Base-by-base conservation (phyloP, 1,140 invertebrate genomes). In the Drosophila nannoptera region DNA sequence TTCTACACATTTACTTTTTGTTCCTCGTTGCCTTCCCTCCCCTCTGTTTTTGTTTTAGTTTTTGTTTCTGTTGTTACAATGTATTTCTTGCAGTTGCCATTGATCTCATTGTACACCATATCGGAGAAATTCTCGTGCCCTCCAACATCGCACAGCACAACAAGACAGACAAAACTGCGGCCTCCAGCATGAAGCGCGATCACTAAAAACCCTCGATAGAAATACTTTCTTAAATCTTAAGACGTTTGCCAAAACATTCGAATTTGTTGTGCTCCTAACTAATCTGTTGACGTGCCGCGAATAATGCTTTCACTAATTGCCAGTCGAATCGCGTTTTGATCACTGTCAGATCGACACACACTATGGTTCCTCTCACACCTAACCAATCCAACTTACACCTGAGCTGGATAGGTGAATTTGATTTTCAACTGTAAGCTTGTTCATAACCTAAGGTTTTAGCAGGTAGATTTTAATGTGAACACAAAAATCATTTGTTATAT, bases 41-140 rank as follows among this genome's bases (percentile, higher is more conserved):
- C 77, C 68, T 16, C 12, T 72, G 71, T 66, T 66, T 55, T 50
- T 65, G 69, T 66, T 75, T 78, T 69, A 16, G 38, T 55, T 62
- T 48, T 71, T 53, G 53, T 50, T 60, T 67, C 52, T 63, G 63
- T 69, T 72, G 75, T 74, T 78, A 68, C 67, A 93, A 76, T 78
- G 88, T 88, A 93, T 89, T 77, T 89, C 93, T 95, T 95, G 93
- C 94, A 98, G 98, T 99, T 93, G 98, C 98, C 91, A 99, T 99
- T 93, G 97, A 98, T 91, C 93, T 99, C 90, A 98, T 99, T 92
- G 97, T 99, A 87, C 97, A 99, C 90, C 97, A 98, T 93, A 98
- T 99, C 91, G 95, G 96, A 92, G 97, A 99, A 92, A 94, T 97
- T 86, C 94, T 98, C 69, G 81, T 78, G 70, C 75, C 77, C 70